Percentiles rank a stretch among this genome's conserved stretches.
Evolutionary conservation across 2,888 invertebrate species (phyloP).

Genomic region (Augiades crinisus): DNA sequence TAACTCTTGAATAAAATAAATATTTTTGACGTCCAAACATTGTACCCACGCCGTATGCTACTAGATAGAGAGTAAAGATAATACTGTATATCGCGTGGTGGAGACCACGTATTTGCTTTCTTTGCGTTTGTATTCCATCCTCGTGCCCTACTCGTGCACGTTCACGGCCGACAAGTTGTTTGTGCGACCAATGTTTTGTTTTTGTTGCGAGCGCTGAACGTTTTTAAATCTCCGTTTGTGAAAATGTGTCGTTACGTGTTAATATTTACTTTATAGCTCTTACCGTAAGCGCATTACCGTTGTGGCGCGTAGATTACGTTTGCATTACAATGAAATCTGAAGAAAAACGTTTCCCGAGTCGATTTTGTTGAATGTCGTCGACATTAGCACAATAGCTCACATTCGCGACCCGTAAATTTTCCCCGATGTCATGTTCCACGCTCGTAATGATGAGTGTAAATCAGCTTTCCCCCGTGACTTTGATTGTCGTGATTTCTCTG

Average conservation of each 20-base stretch:
- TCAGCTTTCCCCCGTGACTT: conserved; percentile 1
- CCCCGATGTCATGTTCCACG: background rate
- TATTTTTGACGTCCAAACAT: background rate
- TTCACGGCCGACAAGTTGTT: background rate
- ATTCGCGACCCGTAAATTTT: background rate
- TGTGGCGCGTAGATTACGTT: conserved; percentile 1
- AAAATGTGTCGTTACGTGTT: conserved; percentile 4
- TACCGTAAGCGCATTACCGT: conserved; percentile 14
- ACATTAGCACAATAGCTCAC: background rate
- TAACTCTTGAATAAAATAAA: too few species aligned
- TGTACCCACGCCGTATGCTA: background rate
- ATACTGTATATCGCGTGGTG: background rate
- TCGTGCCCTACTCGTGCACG: background rate
- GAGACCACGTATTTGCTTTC: conserved; percentile 13
- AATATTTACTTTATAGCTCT: conserved; percentile 15
- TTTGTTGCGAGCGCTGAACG: background rate
- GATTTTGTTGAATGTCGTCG: background rate
- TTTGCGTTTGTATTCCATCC: conserved; percentile 15
- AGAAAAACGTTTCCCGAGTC: background rate
- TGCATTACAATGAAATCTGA: conserved; percentile 4
- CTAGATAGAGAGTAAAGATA: conserved; percentile 9
- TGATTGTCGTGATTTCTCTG: conserved; percentile 11
- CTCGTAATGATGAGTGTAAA: background rate
- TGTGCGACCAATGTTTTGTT: conserved; percentile 1
- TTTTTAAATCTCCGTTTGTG: conserved; percentile 2